Evolutionary conservation across 2,888 invertebrate species (phyloP).

Genomic region (Caenorhabditis panamensis): DNA sequence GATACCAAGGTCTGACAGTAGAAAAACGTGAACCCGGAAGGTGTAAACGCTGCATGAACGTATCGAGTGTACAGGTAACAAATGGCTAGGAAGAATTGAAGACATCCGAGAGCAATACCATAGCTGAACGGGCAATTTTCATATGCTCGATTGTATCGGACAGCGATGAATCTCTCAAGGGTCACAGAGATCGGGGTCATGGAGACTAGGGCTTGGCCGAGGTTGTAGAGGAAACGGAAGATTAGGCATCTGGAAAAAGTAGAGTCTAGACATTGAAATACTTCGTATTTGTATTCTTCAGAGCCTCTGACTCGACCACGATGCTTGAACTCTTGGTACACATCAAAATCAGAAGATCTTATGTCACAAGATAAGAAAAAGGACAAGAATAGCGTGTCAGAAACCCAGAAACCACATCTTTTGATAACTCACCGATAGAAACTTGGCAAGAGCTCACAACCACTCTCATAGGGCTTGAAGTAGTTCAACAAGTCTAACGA

Average conservation of each 20-base stretch:
- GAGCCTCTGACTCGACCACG: too few relatives aligned
- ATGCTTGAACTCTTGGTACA: background rate
- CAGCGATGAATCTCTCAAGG: conserved; percentile 25
- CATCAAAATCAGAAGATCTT: too few relatives aligned
- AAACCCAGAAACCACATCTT: background rate
- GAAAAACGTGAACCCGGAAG: conserved; percentile 23
- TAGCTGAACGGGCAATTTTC: conserved; percentile 38
- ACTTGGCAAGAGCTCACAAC: conserved; percentile 37
- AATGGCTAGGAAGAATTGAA: conserved; percentile 24
- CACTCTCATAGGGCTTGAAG: conserved; percentile 6
- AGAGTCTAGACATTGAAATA: too few relatives aligned
- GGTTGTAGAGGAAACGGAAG: conserved; percentile 36
- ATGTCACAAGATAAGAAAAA: background rate
- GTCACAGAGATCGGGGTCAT: conserved; percentile 44
- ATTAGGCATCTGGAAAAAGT: conserved; percentile 31
- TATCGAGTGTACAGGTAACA: conserved; percentile 28
- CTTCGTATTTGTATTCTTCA: too few relatives aligned
- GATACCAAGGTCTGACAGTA: conserved; percentile 35
- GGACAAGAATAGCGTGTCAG: background rate
- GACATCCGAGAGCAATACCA: conserved; percentile 10
- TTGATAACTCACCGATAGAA: conserved; percentile 44
- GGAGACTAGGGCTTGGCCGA: conserved; percentile 22
- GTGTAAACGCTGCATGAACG: conserved; percentile 40
- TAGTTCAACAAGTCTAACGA: conserved; percentile 44
- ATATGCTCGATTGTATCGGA: conserved; percentile 29